phyloP scores from a whole-genome alignment of 2,113 vertebrate genomes.

The Noturus placidus region DNA sequence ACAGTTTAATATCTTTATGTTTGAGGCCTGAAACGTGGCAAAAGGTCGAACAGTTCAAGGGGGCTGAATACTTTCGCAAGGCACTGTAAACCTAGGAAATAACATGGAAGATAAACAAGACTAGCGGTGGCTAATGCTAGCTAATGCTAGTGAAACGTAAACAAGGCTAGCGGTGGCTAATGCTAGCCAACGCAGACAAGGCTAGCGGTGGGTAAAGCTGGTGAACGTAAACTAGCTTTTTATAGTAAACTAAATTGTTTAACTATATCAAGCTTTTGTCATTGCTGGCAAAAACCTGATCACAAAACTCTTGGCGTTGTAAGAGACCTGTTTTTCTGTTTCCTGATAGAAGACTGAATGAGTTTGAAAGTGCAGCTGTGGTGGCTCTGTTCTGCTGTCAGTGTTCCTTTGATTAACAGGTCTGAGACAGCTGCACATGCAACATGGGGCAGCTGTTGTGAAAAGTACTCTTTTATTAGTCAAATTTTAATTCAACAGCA shows the following conservation, averaged over 20 bases:
- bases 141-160: too few relatives aligned
- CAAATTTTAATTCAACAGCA: slow-evolving; percentile 51
- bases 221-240: too few relatives aligned
- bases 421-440: slow-evolving; percentile 60
- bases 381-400: neutral
- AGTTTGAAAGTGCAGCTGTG: neutral
- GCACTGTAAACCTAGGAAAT: too few relatives aligned
- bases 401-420: slow-evolving; percentile 57
- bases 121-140: too few relatives aligned
- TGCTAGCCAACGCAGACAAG: too few relatives aligned
- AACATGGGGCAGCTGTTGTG: slow-evolving; percentile 42
- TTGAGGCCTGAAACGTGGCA: too few relatives aligned
- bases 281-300: neutral
- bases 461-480: slow-evolving; percentile 30
- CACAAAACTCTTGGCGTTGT: neutral
- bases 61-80: too few relatives aligned
- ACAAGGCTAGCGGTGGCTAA: too few relatives aligned
- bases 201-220: too few relatives aligned
- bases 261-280: neutral
- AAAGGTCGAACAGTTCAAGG: too few relatives aligned
- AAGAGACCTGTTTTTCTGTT: neutral
- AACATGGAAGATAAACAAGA: too few relatives aligned
- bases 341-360: neutral
- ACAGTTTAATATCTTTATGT: too few relatives aligned
- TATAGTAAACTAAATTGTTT: neutral